These are phyloP conservation scores for Ptychoptera albimana DNA, from an alignment of 2,888 invertebrate genomes.

Conservation along the genomic window DNA sequence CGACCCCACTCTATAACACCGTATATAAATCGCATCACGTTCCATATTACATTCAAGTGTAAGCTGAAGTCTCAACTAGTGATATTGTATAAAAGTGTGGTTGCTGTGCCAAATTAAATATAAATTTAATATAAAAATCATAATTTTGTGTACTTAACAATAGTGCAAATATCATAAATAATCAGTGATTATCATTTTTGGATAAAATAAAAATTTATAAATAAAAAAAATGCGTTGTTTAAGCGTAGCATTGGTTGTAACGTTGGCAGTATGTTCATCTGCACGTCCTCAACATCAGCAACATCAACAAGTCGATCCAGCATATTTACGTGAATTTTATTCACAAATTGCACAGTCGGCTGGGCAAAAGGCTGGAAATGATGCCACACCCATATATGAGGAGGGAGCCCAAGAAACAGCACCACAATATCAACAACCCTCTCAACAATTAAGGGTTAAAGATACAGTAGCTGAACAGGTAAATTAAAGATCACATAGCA, in stretches of 20 bases:
- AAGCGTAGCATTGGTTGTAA: background rate
- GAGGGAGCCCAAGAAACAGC: conserved; percentile 29
- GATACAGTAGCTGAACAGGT: conserved; percentile 28
- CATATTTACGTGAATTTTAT: conserved; percentile 28
- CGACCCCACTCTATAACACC: too few species aligned
- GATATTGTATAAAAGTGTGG: too few species aligned
- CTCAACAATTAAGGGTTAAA: conserved; percentile 31
- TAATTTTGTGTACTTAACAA: too few species aligned
- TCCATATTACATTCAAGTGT: too few species aligned
- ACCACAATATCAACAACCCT: conserved; percentile 34
- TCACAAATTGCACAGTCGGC: conserved; percentile 24
- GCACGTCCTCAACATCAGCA: conserved; percentile 18
- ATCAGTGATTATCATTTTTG: too few species aligned
- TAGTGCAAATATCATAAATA: too few species aligned
- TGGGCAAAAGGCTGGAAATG: conserved; percentile 28
- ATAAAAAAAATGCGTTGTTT: too few species aligned
- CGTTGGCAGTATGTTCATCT: conserved; percentile 8
- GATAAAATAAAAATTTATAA: too few species aligned
- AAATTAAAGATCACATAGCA: conserved; percentile 3
- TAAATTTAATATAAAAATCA: too few species aligned
- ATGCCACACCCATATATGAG: conserved; percentile 32
- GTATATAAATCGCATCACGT: too few species aligned
- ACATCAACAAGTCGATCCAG: conserved; percentile 26
- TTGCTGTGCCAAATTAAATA: too few species aligned
- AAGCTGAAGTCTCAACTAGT: too few species aligned